Base-by-base conservation (phyloP, 2,888 invertebrate genomes). In the Hipparchia sbordonii region DNA sequence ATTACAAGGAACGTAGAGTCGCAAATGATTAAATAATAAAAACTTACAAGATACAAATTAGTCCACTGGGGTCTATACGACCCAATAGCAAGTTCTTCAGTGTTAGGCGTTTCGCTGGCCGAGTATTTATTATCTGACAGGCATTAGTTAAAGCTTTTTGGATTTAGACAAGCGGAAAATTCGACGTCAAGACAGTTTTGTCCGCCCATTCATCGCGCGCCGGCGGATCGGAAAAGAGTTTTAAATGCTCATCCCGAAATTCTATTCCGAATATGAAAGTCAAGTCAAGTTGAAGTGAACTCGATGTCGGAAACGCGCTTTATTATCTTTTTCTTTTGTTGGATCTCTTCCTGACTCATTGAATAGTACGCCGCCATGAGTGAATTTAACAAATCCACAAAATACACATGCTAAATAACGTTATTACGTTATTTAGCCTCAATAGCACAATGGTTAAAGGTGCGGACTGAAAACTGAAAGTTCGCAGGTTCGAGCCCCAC, bases 141-240 rank as follows among this genome's bases (percentile, higher is more conserved):
- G 72, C 74, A 76, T 76, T 76, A 74, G 76, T 74, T 74, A 72
- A 72, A 67, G 75, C 74, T 74, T 77, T 76, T 77, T 54, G 75
- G 70, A 76, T 71, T 74, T 72, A 68, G 77, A 77, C 77, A 77
- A 74, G 76, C 75, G 77, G 73, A 74, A 77, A 77, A 77, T 77
- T 76, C 72, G 73, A 77, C 77, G 76, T 77, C 77, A 77, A 72
- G 73, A 72, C 77, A 69, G 68, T 71, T 74, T 71, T 70, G 63
- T 72, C 70, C 70, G 74, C 76, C 74, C 72, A 74, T 76, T 78
- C 77, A 77, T 78, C 76, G 68, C 68, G 72, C 72, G 48, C 72
- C 78, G 77, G 62, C 74, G 75, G 73, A 65, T 72, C 73, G 78
- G 71, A 76, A 77, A 75, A 75, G 72, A 75, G 72, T 75, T 78